Conservation (phyloP, 1,140 invertebrate species). For the Mya arenaria region DNA sequence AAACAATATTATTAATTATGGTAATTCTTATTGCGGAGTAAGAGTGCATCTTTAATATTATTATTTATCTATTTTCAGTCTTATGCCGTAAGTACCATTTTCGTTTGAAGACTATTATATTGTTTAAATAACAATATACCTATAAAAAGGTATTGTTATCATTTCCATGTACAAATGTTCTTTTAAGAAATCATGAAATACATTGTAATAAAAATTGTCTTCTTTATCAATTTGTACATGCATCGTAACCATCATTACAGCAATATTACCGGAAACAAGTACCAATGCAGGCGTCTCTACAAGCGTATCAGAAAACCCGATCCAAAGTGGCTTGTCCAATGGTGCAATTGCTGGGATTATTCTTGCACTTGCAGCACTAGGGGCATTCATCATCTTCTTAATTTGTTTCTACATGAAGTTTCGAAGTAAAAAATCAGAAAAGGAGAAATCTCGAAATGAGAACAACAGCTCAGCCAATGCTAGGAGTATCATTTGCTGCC, state of each 20-base stretch:
- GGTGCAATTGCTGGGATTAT: constrained; percentile 28
- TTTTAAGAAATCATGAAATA: no score
- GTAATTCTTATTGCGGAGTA: background rate
- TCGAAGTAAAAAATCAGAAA: background rate
- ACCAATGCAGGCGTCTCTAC: background rate
- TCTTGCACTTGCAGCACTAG: constrained; percentile 1
- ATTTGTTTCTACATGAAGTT: background rate
- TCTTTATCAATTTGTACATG: no score
- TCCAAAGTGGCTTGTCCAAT: background rate
- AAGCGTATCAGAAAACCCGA: background rate
- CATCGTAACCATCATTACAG: no score
- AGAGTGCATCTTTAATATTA: background rate
- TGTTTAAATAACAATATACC: no score
- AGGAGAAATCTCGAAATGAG: no score
- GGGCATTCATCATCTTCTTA: background rate
- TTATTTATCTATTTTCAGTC: constrained; percentile 4
- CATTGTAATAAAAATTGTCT: no score
- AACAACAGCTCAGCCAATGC: no score
- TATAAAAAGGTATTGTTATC: no score
- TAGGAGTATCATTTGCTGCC: no score
- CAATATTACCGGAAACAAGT: no score
- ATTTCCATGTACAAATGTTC: no score
- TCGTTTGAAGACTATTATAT: no score
- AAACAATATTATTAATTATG: background rate
- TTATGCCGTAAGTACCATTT: constrained; percentile 29